Evolutionary conservation across 2,113 vertebrate species (phyloP).

Genomic region (Alligator mississippiensis): DNA sequence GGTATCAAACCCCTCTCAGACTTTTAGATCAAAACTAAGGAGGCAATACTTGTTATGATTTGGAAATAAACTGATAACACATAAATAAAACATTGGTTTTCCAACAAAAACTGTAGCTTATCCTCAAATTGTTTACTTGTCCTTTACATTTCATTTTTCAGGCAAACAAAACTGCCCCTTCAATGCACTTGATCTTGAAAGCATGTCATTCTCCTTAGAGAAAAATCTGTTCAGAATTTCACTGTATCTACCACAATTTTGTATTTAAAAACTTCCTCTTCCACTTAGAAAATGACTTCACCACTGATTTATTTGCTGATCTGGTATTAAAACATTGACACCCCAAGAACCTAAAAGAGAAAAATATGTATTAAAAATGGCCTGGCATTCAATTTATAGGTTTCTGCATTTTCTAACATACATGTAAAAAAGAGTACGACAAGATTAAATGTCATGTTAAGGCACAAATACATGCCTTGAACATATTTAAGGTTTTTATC

Average conservation of each 20-base stretch:
- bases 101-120: conserved; percentile 88
- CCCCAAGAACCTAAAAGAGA: conserved; percentile 94
- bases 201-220: conserved; percentile 94
- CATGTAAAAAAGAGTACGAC: conserved; percentile 64
- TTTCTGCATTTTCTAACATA: conserved; percentile 15
- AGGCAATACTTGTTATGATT: conserved; percentile 80
- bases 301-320: conserved; percentile 86
- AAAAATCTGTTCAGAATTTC: conserved; percentile 97
- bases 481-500: conserved; percentile 47
- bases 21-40: conserved; percentile 74
- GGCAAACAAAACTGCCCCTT: conserved; percentile 98
- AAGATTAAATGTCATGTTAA: conserved; percentile 65
- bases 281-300: conserved; percentile 92
- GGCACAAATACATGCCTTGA: conserved; percentile 23
- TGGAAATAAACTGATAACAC: conserved; percentile 82
- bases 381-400: conserved; percentile 62
- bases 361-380: conserved; percentile 74
- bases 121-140: conserved; percentile 89
- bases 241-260: conserved; percentile 93
- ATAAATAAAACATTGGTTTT: conserved; percentile 87
- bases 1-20: conserved; percentile 81
- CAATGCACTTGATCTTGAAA: conserved; percentile 94
- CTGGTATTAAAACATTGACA: conserved; percentile 99
- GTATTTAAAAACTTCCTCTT: conserved; percentile 90
- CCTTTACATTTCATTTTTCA: conserved; percentile 90